Base-by-base conservation (phyloP, 2,888 invertebrate genomes). In the Automeris io region DNA sequence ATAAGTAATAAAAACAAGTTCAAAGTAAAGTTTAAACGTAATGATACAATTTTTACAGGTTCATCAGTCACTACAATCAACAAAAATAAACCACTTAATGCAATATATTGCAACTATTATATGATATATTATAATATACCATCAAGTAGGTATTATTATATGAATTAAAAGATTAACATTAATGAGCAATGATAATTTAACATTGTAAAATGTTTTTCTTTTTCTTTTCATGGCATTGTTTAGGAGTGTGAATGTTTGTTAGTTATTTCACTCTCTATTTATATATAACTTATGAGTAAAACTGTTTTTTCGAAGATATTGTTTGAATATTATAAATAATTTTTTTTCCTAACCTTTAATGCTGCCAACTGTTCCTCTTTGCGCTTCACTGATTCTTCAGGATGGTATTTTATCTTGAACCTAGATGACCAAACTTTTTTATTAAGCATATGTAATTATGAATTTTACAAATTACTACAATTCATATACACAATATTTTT, bases 361-460 rank as follows among this genome's bases (percentile, higher is more conserved):
- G 95, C 93, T 40, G 88, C 81, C 39, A 92, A 86, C 60, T 96
- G 95, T 65, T 98, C 97, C 11, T 95, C 94, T 74, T 94, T 95
- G 40, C 96, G 88, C 74, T 94, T 96, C 21, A 94, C 90, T 37
- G 95, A 95, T 67, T 99, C 98, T 76, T 97, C 97, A 2, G 99
- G 99, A 77, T 99, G 99, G 70, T 99, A 99, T 88, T 99, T 99
- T 57, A 95, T 92, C 86, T 98, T 97, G 90, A 99, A 99, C 99
- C 99, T 99, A 86, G 51, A 53, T 53, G 65, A 50, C 51, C 50
- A 39, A 44, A 36, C 4, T 33, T 31, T 35, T 11, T 40, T 13
- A 22, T 18, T 42, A 24, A 29, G 16, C 29, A 29, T 29, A 13
- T 29, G 16, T 16, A 16, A 16, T 29, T 29, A 29, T 22, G 5